Evolutionary conservation across 2,797 vertebrate species (phyloP).

Genomic region (Lithobates pipiens): DNA sequence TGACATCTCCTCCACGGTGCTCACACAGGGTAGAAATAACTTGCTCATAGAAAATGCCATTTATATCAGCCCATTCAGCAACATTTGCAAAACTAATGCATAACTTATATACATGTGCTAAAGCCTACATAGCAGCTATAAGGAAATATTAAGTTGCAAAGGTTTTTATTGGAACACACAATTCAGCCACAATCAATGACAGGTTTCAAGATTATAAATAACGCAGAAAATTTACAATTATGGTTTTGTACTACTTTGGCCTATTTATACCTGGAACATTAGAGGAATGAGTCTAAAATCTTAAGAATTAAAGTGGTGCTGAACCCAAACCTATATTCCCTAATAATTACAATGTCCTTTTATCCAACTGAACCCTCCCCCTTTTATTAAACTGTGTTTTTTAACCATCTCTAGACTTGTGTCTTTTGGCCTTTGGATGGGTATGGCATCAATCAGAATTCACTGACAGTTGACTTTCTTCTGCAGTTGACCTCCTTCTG

Average conservation of each 20-base stretch:
- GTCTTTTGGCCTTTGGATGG: no score
- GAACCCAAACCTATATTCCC: no score
- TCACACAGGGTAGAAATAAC: conserved; percentile 33
- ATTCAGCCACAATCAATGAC: conserved; percentile 6
- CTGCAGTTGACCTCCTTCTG: no score
- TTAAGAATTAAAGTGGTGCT: no score
- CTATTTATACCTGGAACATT: no score
- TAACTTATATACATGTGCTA: conserved; percentile 27
- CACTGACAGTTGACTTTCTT: no score
- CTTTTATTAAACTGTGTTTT: no score
- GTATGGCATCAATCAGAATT: no score
- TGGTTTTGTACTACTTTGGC: neutral
- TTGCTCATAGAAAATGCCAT: conserved; percentile 48
- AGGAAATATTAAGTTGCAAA: conserved; percentile 10
- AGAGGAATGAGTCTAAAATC: no score
- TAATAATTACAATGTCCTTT: no score
- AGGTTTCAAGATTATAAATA: neutral
- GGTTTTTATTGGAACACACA: neutral
- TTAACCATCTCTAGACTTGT: no score
- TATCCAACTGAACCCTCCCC: no score
- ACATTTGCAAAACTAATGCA: conserved; percentile 25
- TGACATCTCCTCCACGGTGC: conserved; percentile 36
- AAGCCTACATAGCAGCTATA: conserved; percentile 1
- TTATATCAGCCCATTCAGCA: conserved; percentile 22
- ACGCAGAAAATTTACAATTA: neutral